A percentile compares a stretch with the other conserved stretches of the same genome.
Evolutionary conservation across 2,888 invertebrate genomes (phyloP).

Genomic region (Chrysomela aeneicollis): DNA sequence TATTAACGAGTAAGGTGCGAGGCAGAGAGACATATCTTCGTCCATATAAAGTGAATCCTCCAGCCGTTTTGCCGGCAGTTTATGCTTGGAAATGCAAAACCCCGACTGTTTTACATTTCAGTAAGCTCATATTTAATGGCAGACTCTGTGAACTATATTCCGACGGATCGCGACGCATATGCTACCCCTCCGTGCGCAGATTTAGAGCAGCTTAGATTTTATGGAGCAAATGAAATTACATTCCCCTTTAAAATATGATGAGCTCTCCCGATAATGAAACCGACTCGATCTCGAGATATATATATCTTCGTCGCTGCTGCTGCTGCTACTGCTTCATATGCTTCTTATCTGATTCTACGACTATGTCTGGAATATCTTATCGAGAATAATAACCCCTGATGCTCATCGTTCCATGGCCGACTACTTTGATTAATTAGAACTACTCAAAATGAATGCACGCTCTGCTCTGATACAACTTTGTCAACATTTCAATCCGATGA

Average conservation of each 20-base stretch:
- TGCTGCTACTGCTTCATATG: conserved; percentile 33
- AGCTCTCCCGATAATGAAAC: conserved; percentile 64
- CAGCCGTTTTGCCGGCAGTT: conserved; percentile 63
- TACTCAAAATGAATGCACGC: not conserved
- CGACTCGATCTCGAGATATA: conserved; percentile 55
- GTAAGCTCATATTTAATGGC: conserved; percentile 65
- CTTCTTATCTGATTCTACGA: conserved; percentile 22
- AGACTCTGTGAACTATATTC: conserved; percentile 61
- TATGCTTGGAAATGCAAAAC: conserved; percentile 64
- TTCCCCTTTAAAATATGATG: conserved; percentile 64
- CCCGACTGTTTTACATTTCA: conserved; percentile 64
- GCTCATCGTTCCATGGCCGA: conserved; percentile 6
- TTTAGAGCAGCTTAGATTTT: conserved; percentile 64
- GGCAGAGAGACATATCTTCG: conserved; percentile 52
- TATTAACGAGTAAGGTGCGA: conserved; percentile 56
- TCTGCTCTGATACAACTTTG: too few relatives aligned
- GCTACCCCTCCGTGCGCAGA: conserved; percentile 59
- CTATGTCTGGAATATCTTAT: conserved; percentile 23
- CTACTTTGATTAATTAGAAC: conserved; percentile 22
- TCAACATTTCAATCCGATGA: too few relatives aligned
- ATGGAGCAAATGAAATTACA: conserved; percentile 65
- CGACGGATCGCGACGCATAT: conserved; percentile 59
- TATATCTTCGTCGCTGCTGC: conserved; percentile 31
- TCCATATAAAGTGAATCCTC: conserved; percentile 62
- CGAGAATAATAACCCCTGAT: conserved; percentile 20